Percentiles rank a stretch among this genome's conserved stretches.
Conservation (phyloP, 2,797 vertebrate species). For the Melanotaenia boesemani region DNA sequence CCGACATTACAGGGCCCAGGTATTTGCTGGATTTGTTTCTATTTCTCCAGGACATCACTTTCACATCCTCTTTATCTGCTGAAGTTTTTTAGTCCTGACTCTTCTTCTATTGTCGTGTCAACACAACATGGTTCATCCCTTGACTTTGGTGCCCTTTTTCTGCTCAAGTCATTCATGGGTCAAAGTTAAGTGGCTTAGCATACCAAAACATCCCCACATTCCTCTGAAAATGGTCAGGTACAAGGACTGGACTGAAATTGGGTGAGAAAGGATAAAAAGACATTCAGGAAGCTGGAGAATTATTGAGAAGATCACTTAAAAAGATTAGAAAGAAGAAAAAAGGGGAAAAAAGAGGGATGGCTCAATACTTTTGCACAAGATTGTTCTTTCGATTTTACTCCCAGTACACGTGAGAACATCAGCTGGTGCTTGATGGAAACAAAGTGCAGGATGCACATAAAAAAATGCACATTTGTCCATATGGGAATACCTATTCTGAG, state of each 20-base stretch:
- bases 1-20: background rate
- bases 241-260: background rate
- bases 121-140: background rate
- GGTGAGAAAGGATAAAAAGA: background rate
- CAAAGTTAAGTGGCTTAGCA: background rate
- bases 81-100: background rate
- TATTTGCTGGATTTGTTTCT: background rate
- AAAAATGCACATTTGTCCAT: conserved; percentile 53
- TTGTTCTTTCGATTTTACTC: conserved; percentile 4
- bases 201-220: background rate
- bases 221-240: background rate
- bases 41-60: background rate
- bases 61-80: background rate
- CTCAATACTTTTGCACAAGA: background rate
- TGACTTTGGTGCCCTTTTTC: background rate
- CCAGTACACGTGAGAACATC: conserved; percentile 36
- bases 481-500: conserved; percentile 58
- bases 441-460: conserved; percentile 40
- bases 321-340: background rate
- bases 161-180: background rate
- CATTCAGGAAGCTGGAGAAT: background rate
- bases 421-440: conserved; percentile 45
- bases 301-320: background rate
- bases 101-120: background rate
- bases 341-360: no score